phyloP scores from a whole-genome alignment of 2,113 vertebrate species.

The Dromas ardeola region DNA sequence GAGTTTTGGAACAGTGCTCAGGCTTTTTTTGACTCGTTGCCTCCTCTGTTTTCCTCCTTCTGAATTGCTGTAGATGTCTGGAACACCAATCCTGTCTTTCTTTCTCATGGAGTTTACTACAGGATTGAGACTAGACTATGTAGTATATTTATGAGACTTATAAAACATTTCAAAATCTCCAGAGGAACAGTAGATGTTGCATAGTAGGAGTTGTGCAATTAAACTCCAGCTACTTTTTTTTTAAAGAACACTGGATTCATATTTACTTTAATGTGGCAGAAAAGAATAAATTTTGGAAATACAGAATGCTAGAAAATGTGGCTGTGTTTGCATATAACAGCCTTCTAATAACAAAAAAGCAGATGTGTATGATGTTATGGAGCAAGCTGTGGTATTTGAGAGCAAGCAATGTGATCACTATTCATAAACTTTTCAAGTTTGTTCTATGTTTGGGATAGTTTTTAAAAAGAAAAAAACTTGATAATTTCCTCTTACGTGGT shows the following conservation, averaged over 20 bases:
- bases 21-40: background rate
- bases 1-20: background rate
- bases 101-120: background rate
- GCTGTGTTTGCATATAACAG: background rate
- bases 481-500: fast-evolving
- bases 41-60: background rate
- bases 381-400: background rate
- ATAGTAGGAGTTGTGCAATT: background rate
- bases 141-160: background rate
- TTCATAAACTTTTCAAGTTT: background rate
- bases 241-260: background rate
- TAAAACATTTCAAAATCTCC: background rate
- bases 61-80: background rate
- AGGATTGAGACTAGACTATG: background rate
- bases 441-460: background rate
- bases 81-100: background rate
- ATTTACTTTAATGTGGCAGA: background rate
- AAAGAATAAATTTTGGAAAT: background rate
- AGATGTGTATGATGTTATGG: background rate
- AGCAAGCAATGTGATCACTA: background rate
- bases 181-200: background rate
- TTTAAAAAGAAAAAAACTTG: background rate
- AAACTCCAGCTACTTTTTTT: background rate
- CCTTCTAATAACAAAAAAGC: background rate
- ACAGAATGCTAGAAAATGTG: background rate